Evolutionary conservation across 2,113 vertebrate species (phyloP).

Genomic region (Silurus meridionalis): DNA sequence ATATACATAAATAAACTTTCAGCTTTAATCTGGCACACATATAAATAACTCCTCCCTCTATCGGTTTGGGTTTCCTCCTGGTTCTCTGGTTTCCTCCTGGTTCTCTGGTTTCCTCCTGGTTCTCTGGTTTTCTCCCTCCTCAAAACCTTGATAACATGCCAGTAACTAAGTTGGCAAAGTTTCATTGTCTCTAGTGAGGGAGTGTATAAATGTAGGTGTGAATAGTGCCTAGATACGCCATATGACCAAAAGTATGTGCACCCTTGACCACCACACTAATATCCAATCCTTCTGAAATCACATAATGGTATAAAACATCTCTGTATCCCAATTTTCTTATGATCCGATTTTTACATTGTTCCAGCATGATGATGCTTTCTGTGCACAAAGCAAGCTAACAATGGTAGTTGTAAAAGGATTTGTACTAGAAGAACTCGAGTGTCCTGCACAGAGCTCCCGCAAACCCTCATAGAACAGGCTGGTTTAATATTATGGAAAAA

Average conservation of each 20-base stretch:
- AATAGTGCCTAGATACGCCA: not conserved
- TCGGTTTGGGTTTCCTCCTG: too few relatives aligned
- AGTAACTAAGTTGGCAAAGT: not conserved
- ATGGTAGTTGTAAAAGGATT: too few relatives aligned
- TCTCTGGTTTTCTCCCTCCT: not conserved
- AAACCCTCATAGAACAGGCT: not conserved
- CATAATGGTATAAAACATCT: not conserved
- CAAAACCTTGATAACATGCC: not conserved
- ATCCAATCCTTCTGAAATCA: not conserved
- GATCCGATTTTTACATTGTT: not conserved
- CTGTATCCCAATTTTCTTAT: not conserved
- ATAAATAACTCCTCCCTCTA: too few relatives aligned
- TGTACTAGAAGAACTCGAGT: not conserved
- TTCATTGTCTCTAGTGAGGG: not conserved
- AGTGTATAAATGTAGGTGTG: not conserved
- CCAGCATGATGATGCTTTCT: not conserved
- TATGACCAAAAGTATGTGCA: not conserved
- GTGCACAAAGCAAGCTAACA: not conserved
- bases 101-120: not conserved
- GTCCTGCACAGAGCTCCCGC: not conserved
- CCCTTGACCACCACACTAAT: not conserved
- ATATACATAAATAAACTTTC: too few relatives aligned
- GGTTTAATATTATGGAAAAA: not conserved
- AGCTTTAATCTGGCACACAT: too few relatives aligned
- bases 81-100: too few relatives aligned